Percentiles rank a stretch among this genome's conserved stretches.
These are phyloP conservation scores for Cerceris rybyensis DNA, from an alignment of 2,888 invertebrate species.

Conservation along the genomic window DNA sequence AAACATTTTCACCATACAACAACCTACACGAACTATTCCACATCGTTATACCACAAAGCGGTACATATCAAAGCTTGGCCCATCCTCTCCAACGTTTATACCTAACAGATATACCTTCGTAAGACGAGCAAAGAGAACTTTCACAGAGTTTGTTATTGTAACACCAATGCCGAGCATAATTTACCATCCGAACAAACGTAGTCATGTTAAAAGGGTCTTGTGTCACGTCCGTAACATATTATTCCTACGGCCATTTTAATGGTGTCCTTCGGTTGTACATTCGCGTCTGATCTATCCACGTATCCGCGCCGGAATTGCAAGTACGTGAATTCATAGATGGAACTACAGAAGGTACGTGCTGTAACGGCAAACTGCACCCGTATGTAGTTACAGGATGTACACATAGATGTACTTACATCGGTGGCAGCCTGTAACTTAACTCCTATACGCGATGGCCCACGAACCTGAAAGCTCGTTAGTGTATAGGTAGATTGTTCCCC, in stretches of 20 bases:
- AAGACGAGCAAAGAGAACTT: conserved; percentile 33
- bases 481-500: conserved; percentile 68
- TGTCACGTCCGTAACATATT: conserved; percentile 48
- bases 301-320: conserved; percentile 43
- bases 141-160: conserved; percentile 26
- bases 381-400: conserved; percentile 10
- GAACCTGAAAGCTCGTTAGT: conserved; percentile 66
- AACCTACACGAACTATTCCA: background rate
- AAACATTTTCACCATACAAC: background rate
- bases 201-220: conserved; percentile 23
- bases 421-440: conserved; percentile 41
- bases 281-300: conserved; percentile 29
- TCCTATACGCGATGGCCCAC: conserved; percentile 42
- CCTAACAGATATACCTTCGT: conserved; percentile 4
- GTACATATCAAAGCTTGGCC: background rate
- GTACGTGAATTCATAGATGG: conserved; percentile 56
- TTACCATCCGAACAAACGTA: background rate
- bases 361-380: conserved; percentile 26
- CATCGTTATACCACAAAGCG: background rate
- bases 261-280: conserved; percentile 51
- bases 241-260: conserved; percentile 56
- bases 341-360: conserved; percentile 49
- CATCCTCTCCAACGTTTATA: conserved; percentile 1
- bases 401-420: conserved; percentile 2
- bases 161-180: conserved; percentile 2